Evolutionary conservation across 2,888 invertebrate species (phyloP).

Genomic region (Apamea crenata): DNA sequence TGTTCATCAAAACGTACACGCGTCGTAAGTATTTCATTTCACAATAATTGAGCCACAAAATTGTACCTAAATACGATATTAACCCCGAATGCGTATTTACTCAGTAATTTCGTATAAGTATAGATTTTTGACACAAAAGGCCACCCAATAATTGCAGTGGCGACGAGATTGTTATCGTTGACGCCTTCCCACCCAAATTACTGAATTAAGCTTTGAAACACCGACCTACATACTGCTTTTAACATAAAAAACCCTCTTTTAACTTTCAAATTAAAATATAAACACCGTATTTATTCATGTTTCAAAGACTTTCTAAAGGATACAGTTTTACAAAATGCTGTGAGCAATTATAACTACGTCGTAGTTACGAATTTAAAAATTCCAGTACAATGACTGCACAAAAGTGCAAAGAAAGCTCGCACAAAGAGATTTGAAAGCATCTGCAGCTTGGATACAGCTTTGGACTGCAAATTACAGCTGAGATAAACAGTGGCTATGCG

Average conservation of each 20-base stretch:
- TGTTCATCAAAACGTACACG: constrained; percentile 24
- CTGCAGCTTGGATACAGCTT: constrained; percentile 86
- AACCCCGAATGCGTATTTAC: constrained; percentile 75
- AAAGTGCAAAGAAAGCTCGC: constrained; percentile 84
- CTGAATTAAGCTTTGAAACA: constrained; percentile 76
- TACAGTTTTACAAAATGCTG: constrained; percentile 64
- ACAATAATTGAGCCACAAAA: constrained; percentile 56
- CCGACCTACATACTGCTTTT: constrained; percentile 71
- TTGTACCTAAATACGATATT: constrained; percentile 55
- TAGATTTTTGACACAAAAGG: constrained; percentile 80
- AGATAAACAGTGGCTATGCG: constrained; percentile 84
- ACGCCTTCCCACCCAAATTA: constrained; percentile 81
- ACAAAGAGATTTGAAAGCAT: constrained; percentile 88
- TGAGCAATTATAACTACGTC: constrained; percentile 73
- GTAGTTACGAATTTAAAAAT: constrained; percentile 79
- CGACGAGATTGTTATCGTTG: constrained; percentile 83
- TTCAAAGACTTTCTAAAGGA: constrained; percentile 45
- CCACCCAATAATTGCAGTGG: constrained; percentile 82
- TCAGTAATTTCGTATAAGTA: constrained; percentile 81
- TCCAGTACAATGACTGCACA: constrained; percentile 83
- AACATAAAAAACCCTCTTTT: constrained; percentile 13
- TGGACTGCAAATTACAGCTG: constrained; percentile 86
- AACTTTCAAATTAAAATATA: constrained; percentile 14
- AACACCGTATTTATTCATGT: constrained; percentile 40
- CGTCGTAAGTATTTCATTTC: constrained; percentile 31